Evolutionary conservation across 1,140 invertebrate genomes (phyloP), one percentile per base, ranked within the genome.

Genomic region (Pomacea maculata): DNA sequence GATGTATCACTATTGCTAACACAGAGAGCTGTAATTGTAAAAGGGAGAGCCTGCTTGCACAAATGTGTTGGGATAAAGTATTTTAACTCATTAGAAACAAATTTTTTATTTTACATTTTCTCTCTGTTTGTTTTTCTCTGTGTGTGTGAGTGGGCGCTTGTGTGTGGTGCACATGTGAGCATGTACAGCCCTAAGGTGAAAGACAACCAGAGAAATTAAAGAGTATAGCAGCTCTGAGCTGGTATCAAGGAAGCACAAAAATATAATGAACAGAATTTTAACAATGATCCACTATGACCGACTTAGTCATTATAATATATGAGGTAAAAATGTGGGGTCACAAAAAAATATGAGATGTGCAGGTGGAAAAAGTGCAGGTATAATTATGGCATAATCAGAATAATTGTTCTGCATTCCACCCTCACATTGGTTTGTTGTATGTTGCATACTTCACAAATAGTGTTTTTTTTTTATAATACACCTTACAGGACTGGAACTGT

Each of bases 401-500:
- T 45, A 45, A 45, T 45, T 45, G 34, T 45, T 45, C 34, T 45
- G 34, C 34, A 45, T 45, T 45, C 34, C 34, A 4, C 34, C 34
- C 34, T 45, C 34, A 45, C 34, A 45, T 45, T 45, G 34, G 34
- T 45, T 45, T 45, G 6, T 45, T 45, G 34, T 4, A 45, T 45
- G 34, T 45, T 45, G 34, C 34, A 45, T 45, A 45, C 34, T 45
- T 45, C 6, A 45, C 34, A 45, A 45, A 45, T 45, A 45, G 34
- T 45, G 34, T 0, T 45, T 45, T 54, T 9, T 73, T 79, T 72
- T 75, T 70, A 68, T 82, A 57, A 75, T 68, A 14, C n/a, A 73
- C 54, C 76, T 84, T 83, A 73, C 79, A 90, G 90, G 87, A 89
- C 78, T 91, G 89, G 82, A 85, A 83, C 25, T 91, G 86, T 78